Percentiles rank a stretch among this genome's conserved stretches.
Evolutionary conservation across 2,888 invertebrate species (phyloP).

Genomic region (Ectemnius lituratus): DNA sequence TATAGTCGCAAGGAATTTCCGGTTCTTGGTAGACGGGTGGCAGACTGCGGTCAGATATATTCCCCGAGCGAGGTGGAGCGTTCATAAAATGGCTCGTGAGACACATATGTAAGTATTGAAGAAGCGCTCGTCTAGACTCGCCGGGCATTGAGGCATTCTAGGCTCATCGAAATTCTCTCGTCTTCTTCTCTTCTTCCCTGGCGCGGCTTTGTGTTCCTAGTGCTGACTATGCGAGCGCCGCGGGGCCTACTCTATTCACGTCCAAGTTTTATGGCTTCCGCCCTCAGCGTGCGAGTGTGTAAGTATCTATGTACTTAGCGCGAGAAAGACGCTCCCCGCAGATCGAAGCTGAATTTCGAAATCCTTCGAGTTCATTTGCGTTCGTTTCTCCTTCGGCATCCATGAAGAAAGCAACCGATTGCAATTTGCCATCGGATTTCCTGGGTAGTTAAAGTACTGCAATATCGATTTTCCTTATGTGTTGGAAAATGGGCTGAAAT

Average conservation of each 20-base stretch:
- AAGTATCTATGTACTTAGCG: not conserved
- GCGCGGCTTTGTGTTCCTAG: slow-evolving; percentile 27
- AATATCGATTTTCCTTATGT: no score
- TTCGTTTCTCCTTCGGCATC: not conserved
- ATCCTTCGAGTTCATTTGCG: not conserved
- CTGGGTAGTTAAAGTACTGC: no score
- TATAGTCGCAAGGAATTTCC: no score
- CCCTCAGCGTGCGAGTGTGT: slow-evolving; percentile 13
- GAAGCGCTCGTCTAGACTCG: slow-evolving; percentile 36
- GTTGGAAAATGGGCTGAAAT: no score
- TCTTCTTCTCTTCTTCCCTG: slow-evolving; percentile 17
- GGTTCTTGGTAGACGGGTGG: no score
- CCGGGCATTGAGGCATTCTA: slow-evolving; percentile 36
- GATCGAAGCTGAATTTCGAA: not conserved
- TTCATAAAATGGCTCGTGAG: slow-evolving; percentile 11
- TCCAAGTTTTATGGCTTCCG: slow-evolving; percentile 42
- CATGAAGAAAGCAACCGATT: not conserved
- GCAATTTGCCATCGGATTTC: no score
- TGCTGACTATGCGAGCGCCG: slow-evolving; percentile 34
- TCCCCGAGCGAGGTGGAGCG: no score
- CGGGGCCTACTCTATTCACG: slow-evolving; percentile 42
- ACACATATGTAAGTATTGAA: slow-evolving; percentile 22
- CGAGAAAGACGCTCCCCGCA: not conserved
- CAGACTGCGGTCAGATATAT: no score
- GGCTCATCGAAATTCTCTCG: slow-evolving; percentile 39